phyloP scores from a whole-genome alignment of 2,113 vertebrate genomes.

The Hirundichthys speculiger region DNA sequence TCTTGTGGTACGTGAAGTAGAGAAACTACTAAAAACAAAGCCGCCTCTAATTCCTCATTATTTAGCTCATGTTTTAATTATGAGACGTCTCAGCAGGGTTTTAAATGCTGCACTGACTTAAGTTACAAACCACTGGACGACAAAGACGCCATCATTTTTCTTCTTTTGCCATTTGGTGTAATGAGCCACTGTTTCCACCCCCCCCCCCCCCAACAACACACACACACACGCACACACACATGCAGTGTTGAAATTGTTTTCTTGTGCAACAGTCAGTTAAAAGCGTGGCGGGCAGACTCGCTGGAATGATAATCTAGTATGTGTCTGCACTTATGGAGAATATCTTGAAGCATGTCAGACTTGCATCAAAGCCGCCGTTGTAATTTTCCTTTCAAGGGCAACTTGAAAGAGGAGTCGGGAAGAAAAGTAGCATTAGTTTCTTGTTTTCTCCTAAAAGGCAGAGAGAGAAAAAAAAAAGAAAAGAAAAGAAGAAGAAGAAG shows the following conservation, averaged over 20 bases:
- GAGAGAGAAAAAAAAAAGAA: no score
- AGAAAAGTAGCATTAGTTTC: conserved; percentile 52
- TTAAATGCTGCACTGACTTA: conserved; percentile 57
- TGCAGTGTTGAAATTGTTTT: not conserved
- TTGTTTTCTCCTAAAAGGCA: conserved; percentile 51
- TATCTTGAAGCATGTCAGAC: conserved; percentile 52
- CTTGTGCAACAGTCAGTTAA: conserved; percentile 2
- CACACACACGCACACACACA: not conserved
- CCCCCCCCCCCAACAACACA: not conserved
- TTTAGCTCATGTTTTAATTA: conserved; percentile 54
- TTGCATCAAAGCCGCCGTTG: conserved; percentile 63
- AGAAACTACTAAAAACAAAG: conserved; percentile 9
- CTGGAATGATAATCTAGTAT: conserved; percentile 53
- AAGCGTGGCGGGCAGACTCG: conserved; percentile 49
- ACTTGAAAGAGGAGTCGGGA: conserved; percentile 63
- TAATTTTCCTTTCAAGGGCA: conserved; percentile 69
- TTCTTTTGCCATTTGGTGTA: conserved; percentile 57
- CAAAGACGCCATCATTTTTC: conserved; percentile 40
- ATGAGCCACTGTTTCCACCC: conserved; percentile 46
- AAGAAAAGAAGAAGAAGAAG: no score
- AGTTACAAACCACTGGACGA: conserved; percentile 58
- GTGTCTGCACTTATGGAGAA: conserved; percentile 54
- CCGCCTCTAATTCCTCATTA: conserved; percentile 51
- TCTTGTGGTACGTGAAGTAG: no score
- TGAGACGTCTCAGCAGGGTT: conserved; percentile 49